Evolutionary conservation across 2,888 invertebrate species (phyloP), one percentile per base, ranked within the genome.

Genomic region (Steinernema scapterisci): DNA sequence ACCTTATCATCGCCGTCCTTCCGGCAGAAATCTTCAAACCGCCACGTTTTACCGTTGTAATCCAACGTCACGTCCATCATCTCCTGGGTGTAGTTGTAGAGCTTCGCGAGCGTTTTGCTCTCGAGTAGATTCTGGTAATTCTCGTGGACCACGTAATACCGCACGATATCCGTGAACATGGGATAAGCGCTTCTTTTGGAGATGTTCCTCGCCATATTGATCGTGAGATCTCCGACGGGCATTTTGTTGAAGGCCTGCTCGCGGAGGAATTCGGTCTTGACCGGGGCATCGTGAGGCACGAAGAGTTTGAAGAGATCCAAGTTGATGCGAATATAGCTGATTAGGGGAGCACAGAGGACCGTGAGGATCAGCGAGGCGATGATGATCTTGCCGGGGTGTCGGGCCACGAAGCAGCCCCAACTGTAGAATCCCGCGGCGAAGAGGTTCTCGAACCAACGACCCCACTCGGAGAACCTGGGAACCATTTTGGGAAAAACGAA

Each of bases 61-160:
- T 82, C 81, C 76, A 82, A 77, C 11, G 76, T 81, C 21, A 84
- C 82, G 23, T 63, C 75, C 81, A 83, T 83, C 83, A 86, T 83
- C 38, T 86, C 82, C 74, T 86, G 82, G 7, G 86, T 87, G 75
- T 82, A 84, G 13, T 82, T 76, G 76, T 84, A 86, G 21, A 86
- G 78, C 46, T 80, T 78, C 21, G 82, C 82, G 16, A 86, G 77
- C 45, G 81, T 81, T 45, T 81, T 76, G 73, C 83, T 83, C 21
- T 82, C 82, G 31, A 86, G 77, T 45, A 86, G 77, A 73, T 86
- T 86, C 31, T 84, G 82, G 63, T 84, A 85, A 25, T 83, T 77
- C 25, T 82, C 80, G 73, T 87, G 86, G 1, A 86, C 86, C 25
- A 87, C 85, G 74, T 86, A 86, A 78, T 86, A 87, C 0, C 86